Base-by-base conservation (phyloP, 2,113 vertebrate species). In the Pseudopipra pipra region DNA sequence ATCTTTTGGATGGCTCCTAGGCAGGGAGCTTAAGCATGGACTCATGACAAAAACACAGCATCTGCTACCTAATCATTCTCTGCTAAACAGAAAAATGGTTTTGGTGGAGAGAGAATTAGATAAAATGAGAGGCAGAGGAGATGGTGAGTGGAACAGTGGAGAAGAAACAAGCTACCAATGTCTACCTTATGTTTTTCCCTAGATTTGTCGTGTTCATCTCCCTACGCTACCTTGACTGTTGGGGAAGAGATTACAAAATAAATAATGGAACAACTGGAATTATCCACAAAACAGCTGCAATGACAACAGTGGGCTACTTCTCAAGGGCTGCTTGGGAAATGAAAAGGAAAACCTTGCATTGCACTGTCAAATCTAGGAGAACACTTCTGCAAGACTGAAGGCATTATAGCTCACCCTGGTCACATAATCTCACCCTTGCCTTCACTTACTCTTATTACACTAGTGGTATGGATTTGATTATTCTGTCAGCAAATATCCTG, bases 391-490 rank as follows among this genome's bases (percentile, higher is more conserved):
- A 10, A 90, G 30, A 52, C 56, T 65, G 39, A 89, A 93, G 70
- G 61, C 33, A 20, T 23, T 47, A 87, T 41, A 81, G 46, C n/a
- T 91, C 56, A 86, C 11, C 15, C 52, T 6, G 2, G 33, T 71
- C 10, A 0, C 71, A 35, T 59, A 94, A 92, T 80, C 71, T 54
- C 46, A 54, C 78, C 44, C 47, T 94, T 85, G 66, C 52, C 65
- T 84, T 89, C 68, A 77, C 83, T 93, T 93, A 88, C 54, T 66
- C 78, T 93, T 90, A 89, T 93, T 94, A 94, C 65, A 78, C 31
- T 17, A 55, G 61, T 19, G 44, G 58, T 83, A 89, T 54, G 78
- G 47, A 83, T 94, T 91, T 88, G 90, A 96, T 94, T 96, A 95
- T 84, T 86, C 72, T 94, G 79, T 63, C 93, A 94, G 72, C 82